phyloP scores from a whole-genome alignment of 2,113 vertebrate genomes.

The Salvelinus namaycush region DNA sequence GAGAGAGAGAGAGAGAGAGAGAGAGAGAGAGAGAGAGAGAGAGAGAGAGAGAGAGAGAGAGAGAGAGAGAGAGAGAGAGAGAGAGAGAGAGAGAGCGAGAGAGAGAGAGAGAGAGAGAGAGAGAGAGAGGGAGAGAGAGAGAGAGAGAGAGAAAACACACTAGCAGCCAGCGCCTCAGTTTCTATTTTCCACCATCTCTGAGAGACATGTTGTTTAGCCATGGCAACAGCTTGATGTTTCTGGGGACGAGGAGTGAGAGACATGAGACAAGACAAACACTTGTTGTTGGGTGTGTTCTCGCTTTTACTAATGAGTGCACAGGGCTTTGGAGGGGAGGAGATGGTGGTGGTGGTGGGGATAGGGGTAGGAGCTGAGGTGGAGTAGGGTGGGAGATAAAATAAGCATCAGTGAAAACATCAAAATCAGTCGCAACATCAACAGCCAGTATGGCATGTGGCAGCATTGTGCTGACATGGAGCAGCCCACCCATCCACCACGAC shows the following conservation, averaged over 20 bases:
- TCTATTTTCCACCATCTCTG: neutral
- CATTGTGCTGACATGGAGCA: slow-evolving; percentile 2
- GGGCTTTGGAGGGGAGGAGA: no score
- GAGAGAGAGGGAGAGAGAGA: neutral
- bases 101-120: no score
- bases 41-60: neutral
- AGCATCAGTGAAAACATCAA: slow-evolving; percentile 1
- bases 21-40: neutral
- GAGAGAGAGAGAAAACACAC: neutral
- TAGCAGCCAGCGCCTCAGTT: slow-evolving; percentile 14
- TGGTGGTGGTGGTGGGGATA: no score
- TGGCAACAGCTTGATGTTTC: neutral
- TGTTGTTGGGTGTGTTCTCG: neutral
- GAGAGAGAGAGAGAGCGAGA: neutral
- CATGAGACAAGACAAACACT: slow-evolving; percentile 4
- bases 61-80: neutral
- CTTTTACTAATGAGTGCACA: neutral
- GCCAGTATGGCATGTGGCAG: neutral
- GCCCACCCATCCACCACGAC: neutral
- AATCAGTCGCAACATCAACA: neutral
- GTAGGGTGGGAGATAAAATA: slow-evolving; percentile 2
- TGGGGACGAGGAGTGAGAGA: slow-evolving; percentile 3
- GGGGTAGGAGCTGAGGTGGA: no score
- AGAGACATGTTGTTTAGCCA: neutral
- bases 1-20: no score